phyloP scores from a whole-genome alignment of 2,113 vertebrate species.

The Perca flavescens region DNA sequence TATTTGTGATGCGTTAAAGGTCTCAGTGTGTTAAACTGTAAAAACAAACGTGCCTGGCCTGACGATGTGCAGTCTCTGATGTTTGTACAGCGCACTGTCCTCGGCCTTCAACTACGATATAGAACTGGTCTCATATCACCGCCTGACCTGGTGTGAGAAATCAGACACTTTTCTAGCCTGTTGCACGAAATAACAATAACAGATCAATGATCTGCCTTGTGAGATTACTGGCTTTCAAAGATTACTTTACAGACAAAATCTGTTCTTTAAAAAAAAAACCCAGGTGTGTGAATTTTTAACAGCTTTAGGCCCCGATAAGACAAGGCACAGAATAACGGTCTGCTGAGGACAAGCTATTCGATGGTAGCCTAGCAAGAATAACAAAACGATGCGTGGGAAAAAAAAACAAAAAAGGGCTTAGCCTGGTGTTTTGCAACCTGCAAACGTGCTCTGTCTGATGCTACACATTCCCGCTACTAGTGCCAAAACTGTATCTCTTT shows the following conservation, averaged over 20 bases:
- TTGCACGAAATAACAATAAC: not conserved
- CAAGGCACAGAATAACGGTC: too few relatives aligned
- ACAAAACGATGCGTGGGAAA: too few relatives aligned
- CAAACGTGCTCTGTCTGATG: too few relatives aligned
- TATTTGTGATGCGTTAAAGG: constrained; percentile 45
- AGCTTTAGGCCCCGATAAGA: not conserved
- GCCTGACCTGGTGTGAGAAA: not conserved
- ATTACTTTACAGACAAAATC: not conserved
- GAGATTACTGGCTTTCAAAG: not conserved
- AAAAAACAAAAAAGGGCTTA: too few relatives aligned
- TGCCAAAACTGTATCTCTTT: not conserved
- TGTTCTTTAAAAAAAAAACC: not conserved
- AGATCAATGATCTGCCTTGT: not conserved
- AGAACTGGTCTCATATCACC: not conserved
- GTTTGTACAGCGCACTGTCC: not conserved
- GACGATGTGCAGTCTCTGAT: constrained; percentile 29
- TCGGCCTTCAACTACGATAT: not conserved
- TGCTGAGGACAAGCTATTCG: too few relatives aligned
- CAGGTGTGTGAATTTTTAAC: not conserved
- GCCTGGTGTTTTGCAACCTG: too few relatives aligned
- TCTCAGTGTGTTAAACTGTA: constrained; percentile 38
- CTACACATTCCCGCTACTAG: too few relatives aligned
- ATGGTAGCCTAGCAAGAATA: too few relatives aligned
- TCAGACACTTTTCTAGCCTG: not conserved
- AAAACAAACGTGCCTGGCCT: constrained; percentile 48